Conservation (phyloP, 2,113 vertebrate genomes). For the Eublepharis macularius region DNA sequence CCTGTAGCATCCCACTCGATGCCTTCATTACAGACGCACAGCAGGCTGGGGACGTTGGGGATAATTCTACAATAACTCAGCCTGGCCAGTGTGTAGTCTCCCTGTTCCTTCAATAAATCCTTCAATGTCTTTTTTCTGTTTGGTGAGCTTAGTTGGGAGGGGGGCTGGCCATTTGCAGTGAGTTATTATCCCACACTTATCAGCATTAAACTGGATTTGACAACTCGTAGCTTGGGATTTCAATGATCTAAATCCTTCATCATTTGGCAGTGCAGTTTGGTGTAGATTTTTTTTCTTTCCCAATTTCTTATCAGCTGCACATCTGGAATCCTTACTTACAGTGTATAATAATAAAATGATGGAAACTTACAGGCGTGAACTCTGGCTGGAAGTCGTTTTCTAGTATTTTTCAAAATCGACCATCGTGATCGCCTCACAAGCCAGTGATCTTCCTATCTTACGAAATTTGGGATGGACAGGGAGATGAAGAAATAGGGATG, state of each 20-base stretch:
- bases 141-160: neutral
- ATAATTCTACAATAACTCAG: constrained; percentile 27
- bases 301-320: constrained; percentile 56
- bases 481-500: neutral
- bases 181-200: constrained; percentile 68
- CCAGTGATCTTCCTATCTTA: neutral
- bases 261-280: constrained; percentile 65
- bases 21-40: constrained; percentile 22
- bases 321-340: constrained; percentile 49
- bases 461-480: neutral
- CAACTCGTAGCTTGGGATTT: constrained; percentile 69
- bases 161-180: constrained; percentile 29
- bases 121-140: neutral
- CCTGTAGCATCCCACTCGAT: neutral
- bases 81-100: constrained; percentile 16
- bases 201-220: constrained; percentile 71
- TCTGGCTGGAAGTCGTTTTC: neutral
- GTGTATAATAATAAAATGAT: constrained; percentile 31
- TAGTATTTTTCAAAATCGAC: neutral
- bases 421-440: neutral
- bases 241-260: constrained; percentile 69
- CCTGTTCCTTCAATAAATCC: constrained; percentile 13
- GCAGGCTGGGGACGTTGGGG: constrained; percentile 28
- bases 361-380: rapidly evolving
- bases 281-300: constrained; percentile 60